A percentile compares a stretch with the other conserved stretches of the same genome.
Evolutionary conservation across 2,888 invertebrate genomes (phyloP).

Genomic region (Melanostoma scalare): DNA sequence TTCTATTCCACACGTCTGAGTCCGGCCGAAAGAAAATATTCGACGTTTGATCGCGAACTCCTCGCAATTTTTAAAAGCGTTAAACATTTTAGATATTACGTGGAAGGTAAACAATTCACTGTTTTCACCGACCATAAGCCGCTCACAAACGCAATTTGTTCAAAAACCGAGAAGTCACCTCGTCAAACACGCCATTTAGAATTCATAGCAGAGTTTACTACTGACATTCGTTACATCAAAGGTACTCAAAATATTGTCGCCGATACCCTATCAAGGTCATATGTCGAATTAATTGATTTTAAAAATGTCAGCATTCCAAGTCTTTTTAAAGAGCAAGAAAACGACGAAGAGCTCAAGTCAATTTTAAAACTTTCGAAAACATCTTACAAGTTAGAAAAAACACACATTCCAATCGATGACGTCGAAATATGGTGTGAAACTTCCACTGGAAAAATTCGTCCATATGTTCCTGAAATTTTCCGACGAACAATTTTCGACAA

Average conservation of each 20-base stretch:
- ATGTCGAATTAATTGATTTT: slow-evolving; percentile 12
- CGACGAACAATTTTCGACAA: slow-evolving; percentile 28
- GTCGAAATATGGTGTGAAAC: slow-evolving; percentile 2
- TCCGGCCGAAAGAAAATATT: slow-evolving; percentile 22
- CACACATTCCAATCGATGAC: background rate
- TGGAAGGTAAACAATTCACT: slow-evolving; percentile 32
- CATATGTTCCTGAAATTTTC: slow-evolving; percentile 16
- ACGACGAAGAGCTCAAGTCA: background rate
- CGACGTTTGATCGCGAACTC: slow-evolving; percentile 20
- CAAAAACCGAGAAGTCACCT: slow-evolving; percentile 17
- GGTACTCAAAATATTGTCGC: slow-evolving; percentile 20
- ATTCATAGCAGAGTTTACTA: slow-evolving; percentile 21
- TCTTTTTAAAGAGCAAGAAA: slow-evolving; percentile 10
- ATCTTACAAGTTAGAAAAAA: background rate
- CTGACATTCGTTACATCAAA: slow-evolving; percentile 31
- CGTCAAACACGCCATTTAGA: slow-evolving; percentile 29
- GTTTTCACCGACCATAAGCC: too few relatives aligned
- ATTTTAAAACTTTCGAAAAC: background rate
- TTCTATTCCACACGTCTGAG: slow-evolving; percentile 29
- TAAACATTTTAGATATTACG: slow-evolving; percentile 26
- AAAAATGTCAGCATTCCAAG: background rate
- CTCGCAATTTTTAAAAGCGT: slow-evolving; percentile 28
- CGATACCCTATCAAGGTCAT: slow-evolving; percentile 8
- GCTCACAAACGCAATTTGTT: slow-evolving; percentile 2
- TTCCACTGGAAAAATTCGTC: background rate